Base-by-base conservation (phyloP, 1,140 invertebrate species). In the Lepidurus couesii region DNA sequence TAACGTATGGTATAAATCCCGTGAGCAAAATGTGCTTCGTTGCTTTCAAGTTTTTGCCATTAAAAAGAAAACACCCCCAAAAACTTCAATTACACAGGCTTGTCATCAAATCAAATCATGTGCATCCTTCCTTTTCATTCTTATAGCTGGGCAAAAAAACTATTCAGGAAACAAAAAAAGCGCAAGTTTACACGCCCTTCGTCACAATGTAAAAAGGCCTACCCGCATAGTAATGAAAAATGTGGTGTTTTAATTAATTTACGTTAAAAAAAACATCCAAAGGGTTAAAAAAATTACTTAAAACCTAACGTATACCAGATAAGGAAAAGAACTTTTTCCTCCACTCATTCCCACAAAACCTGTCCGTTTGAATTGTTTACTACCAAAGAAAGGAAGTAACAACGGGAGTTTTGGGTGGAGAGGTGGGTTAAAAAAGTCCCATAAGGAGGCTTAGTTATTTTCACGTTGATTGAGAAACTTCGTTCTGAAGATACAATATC, bases 231-330 rank as follows among this genome's bases (percentile, higher is more conserved):
- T 65, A 65, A 65, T 65, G 53, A 65, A 65, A 65, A 21, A 13
- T 65, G 53, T 2, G 1, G n/a, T 21, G 2, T 21, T 65, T 65
- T n/a, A 65, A 7, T 9, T 65, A 65, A 65, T 34, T 34, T 34
- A 34, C 0, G 34, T 34, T 21, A 65, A 65, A 65, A 11, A 65
- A 13, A 11, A 65, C 53, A 65, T 21, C 53, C 16, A 65, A 65
- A 65, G 53, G 3, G 21, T 65, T 65, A 11, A 65, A 65, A 21
- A 65, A 65, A 65, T n/a, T 7, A 21, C 16, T 13, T 65, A 65
- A 65, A 65, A 65, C 53, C 53, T 65, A 65, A 65, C 53, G 53
- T 65, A 65, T 65, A 65, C 53, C 21, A 65, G 13, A 65, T 21
- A 65, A 65, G 53, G 53, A 65, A 65, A 65, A 21, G 4, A 65